These are phyloP conservation scores for Liasis olivaceus DNA, from an alignment of 2,797 vertebrate species.

Conservation along the genomic window DNA sequence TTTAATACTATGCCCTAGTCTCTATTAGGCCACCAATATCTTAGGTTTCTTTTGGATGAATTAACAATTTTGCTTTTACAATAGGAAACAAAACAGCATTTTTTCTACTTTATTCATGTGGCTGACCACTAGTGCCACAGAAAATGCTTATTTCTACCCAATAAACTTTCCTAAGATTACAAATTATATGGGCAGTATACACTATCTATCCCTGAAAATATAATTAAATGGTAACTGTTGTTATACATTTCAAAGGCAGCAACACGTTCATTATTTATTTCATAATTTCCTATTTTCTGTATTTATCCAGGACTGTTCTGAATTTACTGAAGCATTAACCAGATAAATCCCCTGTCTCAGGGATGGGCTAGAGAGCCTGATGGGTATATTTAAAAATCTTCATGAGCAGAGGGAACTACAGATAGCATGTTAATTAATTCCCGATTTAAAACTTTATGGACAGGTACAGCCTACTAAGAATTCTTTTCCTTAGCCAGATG, in stretches of 20 bases:
- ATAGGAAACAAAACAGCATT: slow-evolving; percentile 9
- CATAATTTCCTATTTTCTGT: neutral
- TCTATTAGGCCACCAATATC: slow-evolving; percentile 15
- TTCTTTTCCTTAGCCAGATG: neutral
- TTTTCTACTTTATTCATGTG: neutral
- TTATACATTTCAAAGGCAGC: neutral
- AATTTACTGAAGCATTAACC: neutral
- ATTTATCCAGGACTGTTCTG: neutral
- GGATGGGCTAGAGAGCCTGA: neutral
- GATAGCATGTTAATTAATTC: neutral
- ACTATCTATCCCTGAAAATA: neutral
- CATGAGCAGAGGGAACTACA: neutral
- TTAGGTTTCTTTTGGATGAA: slow-evolving; percentile 34
- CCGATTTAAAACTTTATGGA: neutral
- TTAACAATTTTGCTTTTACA: neutral
- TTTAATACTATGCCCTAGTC: slow-evolving; percentile 24
- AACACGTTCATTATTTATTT: neutral
- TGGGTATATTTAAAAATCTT: neutral
- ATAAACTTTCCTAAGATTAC: neutral
- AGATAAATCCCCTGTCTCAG: neutral
- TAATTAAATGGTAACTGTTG: neutral
- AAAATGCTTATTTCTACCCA: neutral
- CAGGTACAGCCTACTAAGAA: neutral
- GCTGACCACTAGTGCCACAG: neutral
- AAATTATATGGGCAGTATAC: neutral